Evolutionary conservation across 2,113 vertebrate species (phyloP).

Genomic region (Potamarius usumacintae): DNA sequence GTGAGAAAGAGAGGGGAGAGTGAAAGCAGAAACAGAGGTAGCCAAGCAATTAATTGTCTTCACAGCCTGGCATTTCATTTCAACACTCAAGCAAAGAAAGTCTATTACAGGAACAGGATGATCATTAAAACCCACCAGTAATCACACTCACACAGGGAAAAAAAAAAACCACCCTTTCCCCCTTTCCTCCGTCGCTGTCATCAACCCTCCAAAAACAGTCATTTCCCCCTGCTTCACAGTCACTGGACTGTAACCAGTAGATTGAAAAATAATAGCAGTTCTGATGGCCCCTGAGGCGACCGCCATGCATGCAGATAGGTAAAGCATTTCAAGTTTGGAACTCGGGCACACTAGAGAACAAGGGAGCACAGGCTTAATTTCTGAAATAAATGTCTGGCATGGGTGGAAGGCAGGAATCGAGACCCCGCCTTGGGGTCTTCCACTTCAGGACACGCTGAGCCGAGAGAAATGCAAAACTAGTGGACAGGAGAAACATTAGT

Average conservation of each 20-base stretch:
- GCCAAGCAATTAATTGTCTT: constrained; percentile 80
- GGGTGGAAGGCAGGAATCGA: constrained; percentile 15
- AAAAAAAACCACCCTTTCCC: constrained; percentile 18
- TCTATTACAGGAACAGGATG: constrained; percentile 75
- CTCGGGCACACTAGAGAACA: neutral
- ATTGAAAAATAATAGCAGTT: constrained; percentile 60
- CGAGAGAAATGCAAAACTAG: constrained; percentile 37
- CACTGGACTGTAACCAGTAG: constrained; percentile 60
- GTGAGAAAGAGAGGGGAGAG: constrained; percentile 19
- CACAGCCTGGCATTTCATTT: constrained; percentile 76
- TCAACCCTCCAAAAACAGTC: constrained; percentile 31
- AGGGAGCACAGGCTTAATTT: neutral
- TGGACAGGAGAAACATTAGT: constrained; percentile 48
- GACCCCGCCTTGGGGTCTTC: constrained; percentile 32
- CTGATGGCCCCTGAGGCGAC: constrained; percentile 40
- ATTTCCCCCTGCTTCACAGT: constrained; percentile 26
- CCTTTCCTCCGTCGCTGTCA: constrained; percentile 55
- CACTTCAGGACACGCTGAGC: constrained; percentile 30
- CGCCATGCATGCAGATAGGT: constrained; percentile 28
- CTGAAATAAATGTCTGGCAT: constrained; percentile 23
- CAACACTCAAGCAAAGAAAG: constrained; percentile 72
- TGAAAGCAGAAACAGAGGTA: constrained; percentile 63
- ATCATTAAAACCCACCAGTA: constrained; percentile 77
- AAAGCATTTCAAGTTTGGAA: neutral
- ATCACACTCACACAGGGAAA: constrained; percentile 68